These are phyloP conservation scores for Microcaecilia unicolor DNA, from an alignment of 2,797 vertebrate genomes.

Conservation along the genomic window DNA sequence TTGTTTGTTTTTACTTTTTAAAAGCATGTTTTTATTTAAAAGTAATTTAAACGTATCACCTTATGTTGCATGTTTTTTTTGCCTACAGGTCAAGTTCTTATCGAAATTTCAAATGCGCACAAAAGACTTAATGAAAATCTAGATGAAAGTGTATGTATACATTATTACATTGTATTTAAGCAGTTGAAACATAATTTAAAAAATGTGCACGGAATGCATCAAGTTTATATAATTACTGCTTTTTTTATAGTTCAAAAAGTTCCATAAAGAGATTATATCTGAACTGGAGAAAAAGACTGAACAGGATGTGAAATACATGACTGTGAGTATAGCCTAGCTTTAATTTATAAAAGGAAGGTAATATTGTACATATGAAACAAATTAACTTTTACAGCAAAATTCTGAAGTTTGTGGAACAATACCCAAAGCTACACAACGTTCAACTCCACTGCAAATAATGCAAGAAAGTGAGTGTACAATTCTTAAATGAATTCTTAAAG, in stretches of 20 bases:
- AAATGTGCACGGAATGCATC: not conserved
- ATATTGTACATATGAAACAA: too few relatives aligned
- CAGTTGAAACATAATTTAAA: not conserved
- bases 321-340: conserved; percentile 58
- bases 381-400: too few relatives aligned
- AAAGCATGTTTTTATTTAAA: too few relatives aligned
- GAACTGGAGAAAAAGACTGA: conserved; percentile 96
- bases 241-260: conserved; percentile 77
- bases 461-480: too few relatives aligned
- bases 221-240: conserved; percentile 8
- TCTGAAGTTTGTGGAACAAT: too few relatives aligned
- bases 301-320: conserved; percentile 95
- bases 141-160: conserved; percentile 82
- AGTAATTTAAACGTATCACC: too few relatives aligned
- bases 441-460: too few relatives aligned
- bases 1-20: too few relatives aligned
- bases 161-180: conserved; percentile 1
- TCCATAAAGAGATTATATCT: conserved; percentile 81
- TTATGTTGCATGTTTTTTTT: conserved; percentile 28
- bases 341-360: not conserved
- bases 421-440: too few relatives aligned
- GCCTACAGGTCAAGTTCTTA: conserved; percentile 76
- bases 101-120: conserved; percentile 84
- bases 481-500: too few relatives aligned
- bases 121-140: conserved; percentile 77